Percentiles rank a stretch among this genome's conserved stretches.
Evolutionary conservation across 2,797 vertebrate species (phyloP).

Genomic region (Acanthurus lineatus): DNA sequence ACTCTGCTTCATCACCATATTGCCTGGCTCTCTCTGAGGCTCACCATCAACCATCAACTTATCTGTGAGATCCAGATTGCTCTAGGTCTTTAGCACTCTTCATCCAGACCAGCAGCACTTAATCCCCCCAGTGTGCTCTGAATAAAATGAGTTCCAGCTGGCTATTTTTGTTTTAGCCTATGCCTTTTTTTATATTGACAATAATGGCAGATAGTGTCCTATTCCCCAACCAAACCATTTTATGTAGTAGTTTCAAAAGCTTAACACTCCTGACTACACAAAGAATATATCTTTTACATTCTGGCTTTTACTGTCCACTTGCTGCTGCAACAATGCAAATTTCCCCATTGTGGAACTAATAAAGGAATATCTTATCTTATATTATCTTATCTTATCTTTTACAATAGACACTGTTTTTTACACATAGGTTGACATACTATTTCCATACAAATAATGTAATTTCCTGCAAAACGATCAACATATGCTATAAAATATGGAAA

Average conservation of each 20-base stretch:
- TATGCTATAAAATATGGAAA: not conserved
- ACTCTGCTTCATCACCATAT: slow-evolving; percentile 13
- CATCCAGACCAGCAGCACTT: not conserved
- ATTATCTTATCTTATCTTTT: not conserved
- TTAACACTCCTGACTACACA: not conserved
- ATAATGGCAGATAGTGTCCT: not conserved
- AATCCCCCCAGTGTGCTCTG: not conserved
- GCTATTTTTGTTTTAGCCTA: slow-evolving; percentile 11
- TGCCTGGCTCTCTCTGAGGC: not conserved
- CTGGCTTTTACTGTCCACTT: too few species aligned
- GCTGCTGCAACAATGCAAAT: too few species aligned
- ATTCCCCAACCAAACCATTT: too few species aligned
- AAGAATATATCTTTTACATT: not conserved
- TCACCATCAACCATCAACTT: slow-evolving; percentile 3
- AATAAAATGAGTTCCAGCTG: not conserved
- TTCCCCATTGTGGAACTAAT: too few species aligned
- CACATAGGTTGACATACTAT: not conserved
- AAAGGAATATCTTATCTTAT: not conserved
- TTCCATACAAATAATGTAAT: not conserved
- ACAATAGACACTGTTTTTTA: not conserved
- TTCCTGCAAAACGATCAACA: not conserved
- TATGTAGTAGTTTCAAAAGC: not conserved
- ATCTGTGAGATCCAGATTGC: slow-evolving; percentile 19
- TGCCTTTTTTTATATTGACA: not conserved
- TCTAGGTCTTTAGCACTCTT: not conserved